Conservation (phyloP, 2,888 invertebrate species). For the Pterobdella sp. region DNA sequence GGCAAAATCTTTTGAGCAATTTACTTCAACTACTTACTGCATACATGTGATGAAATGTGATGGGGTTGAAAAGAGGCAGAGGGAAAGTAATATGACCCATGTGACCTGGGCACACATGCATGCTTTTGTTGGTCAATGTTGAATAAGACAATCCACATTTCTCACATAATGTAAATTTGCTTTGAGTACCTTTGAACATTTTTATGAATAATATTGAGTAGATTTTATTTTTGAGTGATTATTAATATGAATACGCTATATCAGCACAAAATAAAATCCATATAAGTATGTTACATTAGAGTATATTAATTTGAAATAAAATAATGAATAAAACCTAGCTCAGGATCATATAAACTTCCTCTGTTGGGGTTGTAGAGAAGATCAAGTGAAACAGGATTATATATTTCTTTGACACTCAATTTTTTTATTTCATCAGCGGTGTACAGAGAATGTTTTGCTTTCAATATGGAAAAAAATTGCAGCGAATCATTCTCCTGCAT, state of each 20-base stretch:
- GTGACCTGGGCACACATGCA: conserved; percentile 75
- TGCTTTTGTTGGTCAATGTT: conserved; percentile 43
- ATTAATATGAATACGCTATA: background rate
- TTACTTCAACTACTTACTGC: conserved; percentile 50
- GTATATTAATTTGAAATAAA: background rate
- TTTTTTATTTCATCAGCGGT: conserved; percentile 68
- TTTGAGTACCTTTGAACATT: conserved; percentile 53
- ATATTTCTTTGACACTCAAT: conserved; percentile 71
- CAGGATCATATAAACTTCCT: conserved; percentile 83
- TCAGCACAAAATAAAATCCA: background rate
- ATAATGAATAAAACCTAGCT: conserved; percentile 58
- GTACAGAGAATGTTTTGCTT: conserved; percentile 65
- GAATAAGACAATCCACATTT: conserved; percentile 63
- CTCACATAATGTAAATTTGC: conserved; percentile 62
- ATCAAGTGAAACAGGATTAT: conserved; percentile 71
- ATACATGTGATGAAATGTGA: conserved; percentile 70
- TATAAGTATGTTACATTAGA: background rate
- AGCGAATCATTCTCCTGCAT: background rate
- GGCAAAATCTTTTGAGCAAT: background rate
- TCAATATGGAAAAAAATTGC: conserved; percentile 31
- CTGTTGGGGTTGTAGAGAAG: conserved; percentile 69
- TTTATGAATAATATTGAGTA: background rate
- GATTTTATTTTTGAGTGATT: background rate
- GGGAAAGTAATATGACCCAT: conserved; percentile 87
- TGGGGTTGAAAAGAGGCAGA: conserved; percentile 78